Percentiles rank a stretch among this genome's conserved stretches.
phyloP scores from a whole-genome alignment of 2,888 invertebrate genomes.

The Meghimatium bilineatum region DNA sequence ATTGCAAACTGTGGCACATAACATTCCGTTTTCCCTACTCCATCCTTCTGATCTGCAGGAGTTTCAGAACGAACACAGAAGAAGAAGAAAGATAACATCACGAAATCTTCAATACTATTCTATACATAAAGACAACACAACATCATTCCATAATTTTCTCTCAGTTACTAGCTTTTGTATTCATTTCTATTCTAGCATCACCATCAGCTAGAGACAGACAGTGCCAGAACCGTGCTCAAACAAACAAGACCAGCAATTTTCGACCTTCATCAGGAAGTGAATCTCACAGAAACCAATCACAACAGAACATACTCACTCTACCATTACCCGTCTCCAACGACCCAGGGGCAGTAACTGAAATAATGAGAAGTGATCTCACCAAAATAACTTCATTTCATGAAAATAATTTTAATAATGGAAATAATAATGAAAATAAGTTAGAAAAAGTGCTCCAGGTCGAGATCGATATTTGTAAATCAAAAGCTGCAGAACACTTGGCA shows the following conservation, averaged over 20 bases:
- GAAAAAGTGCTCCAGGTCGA: background rate
- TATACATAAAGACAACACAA: background rate
- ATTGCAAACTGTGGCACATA: too few species aligned
- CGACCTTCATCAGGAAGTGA: conserved; percentile 38
- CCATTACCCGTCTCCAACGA: conserved; percentile 31
- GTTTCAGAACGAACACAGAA: too few species aligned
- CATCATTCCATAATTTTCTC: background rate
- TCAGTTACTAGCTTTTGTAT: background rate
- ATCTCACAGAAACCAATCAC: conserved; percentile 40
- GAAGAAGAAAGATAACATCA: background rate
- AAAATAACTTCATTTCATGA: conserved; percentile 26
- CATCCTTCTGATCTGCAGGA: too few species aligned
- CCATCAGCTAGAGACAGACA: background rate
- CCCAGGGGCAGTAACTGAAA: conserved; percentile 36
- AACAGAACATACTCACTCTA: background rate
- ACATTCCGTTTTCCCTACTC: too few species aligned
- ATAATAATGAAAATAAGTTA: conserved; percentile 21
- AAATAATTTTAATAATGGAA: conserved; percentile 38
- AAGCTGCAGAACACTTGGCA: background rate
- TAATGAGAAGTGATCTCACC: conserved; percentile 40
- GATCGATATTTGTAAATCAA: background rate
- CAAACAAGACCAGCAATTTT: conserved; percentile 40
- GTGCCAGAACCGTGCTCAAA: background rate
- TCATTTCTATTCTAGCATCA: background rate
- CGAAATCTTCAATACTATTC: background rate